A percentile compares a stretch with the other conserved stretches of the same genome.
These are phyloP conservation scores for Manis crassicaudata DNA, from an alignment of 2,797 vertebrate genomes.

Conservation along the genomic window DNA sequence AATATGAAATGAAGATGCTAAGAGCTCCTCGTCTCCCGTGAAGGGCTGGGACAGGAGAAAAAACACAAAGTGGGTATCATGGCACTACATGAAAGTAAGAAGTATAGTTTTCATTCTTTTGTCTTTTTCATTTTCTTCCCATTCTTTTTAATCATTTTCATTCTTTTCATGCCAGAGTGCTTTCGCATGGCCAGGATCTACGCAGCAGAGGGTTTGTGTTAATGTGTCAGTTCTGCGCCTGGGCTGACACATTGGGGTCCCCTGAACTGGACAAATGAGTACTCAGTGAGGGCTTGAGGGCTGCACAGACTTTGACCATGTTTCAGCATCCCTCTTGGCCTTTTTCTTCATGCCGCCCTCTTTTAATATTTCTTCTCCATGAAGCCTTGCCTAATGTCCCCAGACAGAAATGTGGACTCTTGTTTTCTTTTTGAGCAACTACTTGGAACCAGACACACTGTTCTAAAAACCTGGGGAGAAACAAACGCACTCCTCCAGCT, in stretches of 20 bases:
- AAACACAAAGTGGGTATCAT: not conserved
- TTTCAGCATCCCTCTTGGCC: no score
- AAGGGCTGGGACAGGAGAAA: not conserved
- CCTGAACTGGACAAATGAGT: not conserved
- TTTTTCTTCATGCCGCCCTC: not conserved
- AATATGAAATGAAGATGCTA: not conserved
- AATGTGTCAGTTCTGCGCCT: not conserved
- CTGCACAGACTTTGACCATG: not conserved
- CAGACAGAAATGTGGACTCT: not conserved
- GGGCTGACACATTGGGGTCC: not conserved
- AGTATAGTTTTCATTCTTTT: not conserved
- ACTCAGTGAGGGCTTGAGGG: no score
- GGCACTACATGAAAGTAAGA: not conserved
- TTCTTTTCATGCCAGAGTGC: not conserved
- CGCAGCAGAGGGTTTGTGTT: not conserved
- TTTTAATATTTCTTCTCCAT: not conserved
- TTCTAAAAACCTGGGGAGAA: not conserved
- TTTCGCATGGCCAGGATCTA: not conserved
- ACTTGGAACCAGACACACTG: not conserved
- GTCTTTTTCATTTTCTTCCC: not conserved
- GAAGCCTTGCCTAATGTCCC: not conserved
- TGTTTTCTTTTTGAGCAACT: constrained; percentile 17
- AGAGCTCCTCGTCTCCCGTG: not conserved
- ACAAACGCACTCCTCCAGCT: not conserved
- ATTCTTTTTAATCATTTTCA: not conserved